Percentiles rank a stretch among this genome's conserved stretches.
phyloP scores from a whole-genome alignment of 2,797 vertebrate species.

The Oceanodroma leucorhoa region DNA sequence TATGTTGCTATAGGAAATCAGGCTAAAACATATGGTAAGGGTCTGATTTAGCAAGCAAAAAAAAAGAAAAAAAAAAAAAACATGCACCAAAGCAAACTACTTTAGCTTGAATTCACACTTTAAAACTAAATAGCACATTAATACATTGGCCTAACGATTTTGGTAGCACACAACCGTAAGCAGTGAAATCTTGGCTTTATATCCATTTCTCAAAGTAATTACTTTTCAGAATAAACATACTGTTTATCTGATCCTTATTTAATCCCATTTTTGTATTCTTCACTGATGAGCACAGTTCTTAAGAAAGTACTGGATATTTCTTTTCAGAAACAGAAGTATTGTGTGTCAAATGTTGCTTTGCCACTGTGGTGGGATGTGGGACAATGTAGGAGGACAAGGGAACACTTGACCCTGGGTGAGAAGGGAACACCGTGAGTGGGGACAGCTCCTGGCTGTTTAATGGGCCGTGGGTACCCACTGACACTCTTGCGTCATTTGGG shows the following conservation, averaged over 20 bases:
- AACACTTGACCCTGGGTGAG: neutral
- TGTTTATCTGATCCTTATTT: neutral
- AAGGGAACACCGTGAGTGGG: neutral
- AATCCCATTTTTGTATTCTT: neutral
- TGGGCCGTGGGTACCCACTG: neutral
- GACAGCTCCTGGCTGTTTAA: neutral
- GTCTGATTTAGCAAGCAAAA: neutral
- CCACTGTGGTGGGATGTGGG: neutral
- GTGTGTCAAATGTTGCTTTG: neutral
- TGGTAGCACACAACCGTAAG: neutral
- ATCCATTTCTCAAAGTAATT: neutral
- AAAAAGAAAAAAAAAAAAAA: neutral
- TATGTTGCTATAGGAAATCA: neutral
- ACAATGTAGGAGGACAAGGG: neutral
- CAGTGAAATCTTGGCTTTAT: neutral
- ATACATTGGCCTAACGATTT: neutral
- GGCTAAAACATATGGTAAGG: neutral
- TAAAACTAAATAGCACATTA: neutral
- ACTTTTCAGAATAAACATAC: neutral
- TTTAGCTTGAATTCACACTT: neutral
- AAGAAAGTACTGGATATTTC: neutral
- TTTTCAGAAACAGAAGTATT: neutral
- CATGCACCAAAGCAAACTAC: neutral
- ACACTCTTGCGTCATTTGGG: neutral
- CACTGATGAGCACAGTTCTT: neutral